Evolutionary conservation across 2,113 vertebrate genomes (phyloP).

Genomic region (Promerops cafer): DNA sequence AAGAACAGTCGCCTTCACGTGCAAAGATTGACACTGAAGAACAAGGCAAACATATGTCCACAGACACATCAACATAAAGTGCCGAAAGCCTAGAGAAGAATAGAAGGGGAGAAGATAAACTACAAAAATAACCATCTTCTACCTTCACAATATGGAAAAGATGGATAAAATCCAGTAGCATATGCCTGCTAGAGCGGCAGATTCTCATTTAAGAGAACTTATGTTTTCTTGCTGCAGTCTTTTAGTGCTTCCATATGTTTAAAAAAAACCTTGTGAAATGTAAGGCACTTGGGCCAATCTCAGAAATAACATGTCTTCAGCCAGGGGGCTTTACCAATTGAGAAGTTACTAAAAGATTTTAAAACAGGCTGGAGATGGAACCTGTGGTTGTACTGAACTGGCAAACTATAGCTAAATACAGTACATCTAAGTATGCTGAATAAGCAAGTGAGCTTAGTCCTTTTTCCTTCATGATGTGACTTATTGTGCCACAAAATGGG

Average conservation of each 20-base stretch:
- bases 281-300: conserved; percentile 30
- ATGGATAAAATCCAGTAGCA: conserved; percentile 64
- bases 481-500: background rate
- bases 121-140: conserved; percentile 55
- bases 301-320: conserved; percentile 12
- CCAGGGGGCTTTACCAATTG: background rate
- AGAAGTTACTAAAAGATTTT: background rate
- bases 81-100: conserved; percentile 40
- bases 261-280: conserved; percentile 48
- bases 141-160: conserved; percentile 60
- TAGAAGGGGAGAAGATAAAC: conserved; percentile 31
- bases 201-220: conserved; percentile 64
- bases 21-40: conserved; percentile 43
- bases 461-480: background rate
- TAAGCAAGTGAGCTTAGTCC: background rate
- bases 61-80: conserved; percentile 43
- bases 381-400: background rate
- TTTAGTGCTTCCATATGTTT: conserved; percentile 65
- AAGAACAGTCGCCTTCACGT: conserved; percentile 43
- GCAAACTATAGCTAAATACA: background rate
- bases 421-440: background rate
- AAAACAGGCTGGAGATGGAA: background rate
- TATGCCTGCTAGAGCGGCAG: conserved; percentile 55
- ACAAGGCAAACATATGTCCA: conserved; percentile 58
- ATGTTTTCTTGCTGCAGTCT: conserved; percentile 62